A percentile compares a stretch with the other conserved stretches of the same genome.
These are phyloP conservation scores for Anniella stebbinsi DNA, from an alignment of 2,797 vertebrate genomes.

Conservation along the genomic window DNA sequence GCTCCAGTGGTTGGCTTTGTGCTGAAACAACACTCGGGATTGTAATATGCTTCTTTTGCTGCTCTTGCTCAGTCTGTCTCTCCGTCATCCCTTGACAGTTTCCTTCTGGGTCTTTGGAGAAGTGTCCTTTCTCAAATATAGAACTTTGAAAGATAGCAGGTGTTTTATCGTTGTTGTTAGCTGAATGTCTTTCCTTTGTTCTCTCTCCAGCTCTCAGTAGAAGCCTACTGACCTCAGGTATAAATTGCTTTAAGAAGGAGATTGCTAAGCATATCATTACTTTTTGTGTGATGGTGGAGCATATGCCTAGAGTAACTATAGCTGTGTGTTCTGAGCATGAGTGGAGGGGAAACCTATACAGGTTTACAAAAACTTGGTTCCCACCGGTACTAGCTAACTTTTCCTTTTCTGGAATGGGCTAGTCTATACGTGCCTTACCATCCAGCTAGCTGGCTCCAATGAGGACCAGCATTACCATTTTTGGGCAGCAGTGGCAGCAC, in stretches of 20 bases:
- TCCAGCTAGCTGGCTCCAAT: too few species aligned
- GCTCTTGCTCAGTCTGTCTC: constrained; percentile 38
- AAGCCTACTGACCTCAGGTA: constrained; percentile 51
- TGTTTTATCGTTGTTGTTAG: constrained; percentile 21
- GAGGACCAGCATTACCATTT: too few species aligned
- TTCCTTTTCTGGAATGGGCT: background rate
- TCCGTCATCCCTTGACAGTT: constrained; percentile 51
- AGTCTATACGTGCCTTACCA: background rate
- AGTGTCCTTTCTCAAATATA: constrained; percentile 48
- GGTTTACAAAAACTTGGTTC: constrained; percentile 29
- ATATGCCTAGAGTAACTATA: constrained; percentile 28
- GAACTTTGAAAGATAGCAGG: constrained; percentile 38
- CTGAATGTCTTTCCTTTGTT: constrained; percentile 45
- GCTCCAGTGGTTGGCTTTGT: constrained; percentile 44
- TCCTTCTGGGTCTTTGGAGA: constrained; percentile 55
- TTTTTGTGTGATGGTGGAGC: constrained; percentile 12
- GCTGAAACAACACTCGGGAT: constrained; percentile 54
- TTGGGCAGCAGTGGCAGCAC: too few species aligned
- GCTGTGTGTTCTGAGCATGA: constrained; percentile 30
- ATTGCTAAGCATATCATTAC: constrained; percentile 21
- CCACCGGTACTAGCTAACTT: background rate
- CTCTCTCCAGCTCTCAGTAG: constrained; percentile 48
- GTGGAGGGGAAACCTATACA: constrained; percentile 35
- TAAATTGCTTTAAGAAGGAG: constrained; percentile 53
- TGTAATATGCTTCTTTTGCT: constrained; percentile 44